Conservation (phyloP, 2,888 invertebrate genomes). For the Hirtodrosophila histrioides region DNA sequence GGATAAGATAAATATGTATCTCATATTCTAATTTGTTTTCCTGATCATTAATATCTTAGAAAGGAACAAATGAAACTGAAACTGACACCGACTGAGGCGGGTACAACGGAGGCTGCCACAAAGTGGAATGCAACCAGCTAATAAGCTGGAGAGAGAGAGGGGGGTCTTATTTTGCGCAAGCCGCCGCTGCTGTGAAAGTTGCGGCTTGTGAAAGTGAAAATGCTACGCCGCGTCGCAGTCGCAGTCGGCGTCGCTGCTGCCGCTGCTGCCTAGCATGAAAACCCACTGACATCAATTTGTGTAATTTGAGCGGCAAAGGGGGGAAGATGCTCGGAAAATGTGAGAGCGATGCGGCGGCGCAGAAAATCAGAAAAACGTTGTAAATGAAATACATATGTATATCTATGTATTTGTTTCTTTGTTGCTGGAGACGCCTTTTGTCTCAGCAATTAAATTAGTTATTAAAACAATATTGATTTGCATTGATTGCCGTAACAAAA, state of each 20-base stretch:
- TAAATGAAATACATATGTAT: slow-evolving; percentile 12
- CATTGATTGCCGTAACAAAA: slow-evolving; percentile 49
- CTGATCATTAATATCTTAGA: slow-evolving; percentile 15
- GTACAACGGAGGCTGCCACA: slow-evolving; percentile 15
- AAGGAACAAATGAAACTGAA: slow-evolving; percentile 48
- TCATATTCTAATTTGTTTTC: slow-evolving; percentile 5
- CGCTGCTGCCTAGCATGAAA: slow-evolving; percentile 52
- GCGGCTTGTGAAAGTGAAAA: slow-evolving; percentile 65
- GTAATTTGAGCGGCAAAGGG: slow-evolving; percentile 3
- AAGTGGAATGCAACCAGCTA: slow-evolving; percentile 55
- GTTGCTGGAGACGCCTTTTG: slow-evolving; percentile 28
- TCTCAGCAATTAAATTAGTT: slow-evolving; percentile 63
- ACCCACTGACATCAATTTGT: slow-evolving; percentile 71
- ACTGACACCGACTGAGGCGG: slow-evolving; percentile 23
- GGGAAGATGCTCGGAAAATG: slow-evolving; percentile 14
- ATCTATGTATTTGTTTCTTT: too few relatives aligned
- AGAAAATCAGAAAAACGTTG: slow-evolving; percentile 32
- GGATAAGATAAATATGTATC: too few relatives aligned
- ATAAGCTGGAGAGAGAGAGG: slow-evolving; percentile 26
- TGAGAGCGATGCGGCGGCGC: slow-evolving; percentile 37
- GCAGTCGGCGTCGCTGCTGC: slow-evolving; percentile 4
- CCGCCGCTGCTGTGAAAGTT: slow-evolving; percentile 48
- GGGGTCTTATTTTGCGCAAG: slow-evolving; percentile 8
- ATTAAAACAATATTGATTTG: slow-evolving; percentile 50
- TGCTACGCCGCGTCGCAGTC: slow-evolving; percentile 36